Conservation (phyloP, 1,140 invertebrate species). For the Drosophila obscura region DNA sequence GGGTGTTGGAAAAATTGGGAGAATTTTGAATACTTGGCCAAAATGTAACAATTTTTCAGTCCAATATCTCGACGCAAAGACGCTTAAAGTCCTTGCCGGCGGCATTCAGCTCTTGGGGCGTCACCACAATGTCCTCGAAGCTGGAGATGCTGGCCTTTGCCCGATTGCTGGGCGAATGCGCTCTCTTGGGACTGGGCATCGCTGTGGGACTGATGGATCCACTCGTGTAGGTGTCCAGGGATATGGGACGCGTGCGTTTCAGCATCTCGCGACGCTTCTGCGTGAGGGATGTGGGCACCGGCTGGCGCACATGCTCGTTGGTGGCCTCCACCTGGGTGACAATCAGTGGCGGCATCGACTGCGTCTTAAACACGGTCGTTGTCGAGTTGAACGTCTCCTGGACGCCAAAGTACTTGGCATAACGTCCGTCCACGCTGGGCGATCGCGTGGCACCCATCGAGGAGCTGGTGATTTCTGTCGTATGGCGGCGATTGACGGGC, state of each 20-base stretch:
- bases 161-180: slow-evolving; percentile 43
- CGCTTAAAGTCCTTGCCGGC: slow-evolving; percentile 61
- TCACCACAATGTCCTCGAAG: slow-evolving; percentile 74
- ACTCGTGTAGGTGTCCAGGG: slow-evolving; percentile 35
- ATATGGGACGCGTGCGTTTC: slow-evolving; percentile 65
- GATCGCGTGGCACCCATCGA: background rate
- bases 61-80: slow-evolving; percentile 48
- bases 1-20: slow-evolving; percentile 33
- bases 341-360: slow-evolving; percentile 31
- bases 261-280: slow-evolving; percentile 62
- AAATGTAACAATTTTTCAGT: slow-evolving; percentile 44
- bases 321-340: slow-evolving; percentile 44
- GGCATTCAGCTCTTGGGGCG: slow-evolving; percentile 62
- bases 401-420: slow-evolving; percentile 74
- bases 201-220: slow-evolving; percentile 50
- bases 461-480: slow-evolving; percentile 42
- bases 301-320: slow-evolving; percentile 56
- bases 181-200: slow-evolving; percentile 60
- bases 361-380: slow-evolving; percentile 39
- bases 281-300: slow-evolving; percentile 13
- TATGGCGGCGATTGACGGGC: slow-evolving; percentile 51
- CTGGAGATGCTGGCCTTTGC: slow-evolving; percentile 35
- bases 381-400: slow-evolving; percentile 36
- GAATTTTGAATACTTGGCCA: slow-evolving; percentile 48
- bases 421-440: slow-evolving; percentile 64